phyloP scores from a whole-genome alignment of 2,888 invertebrate species.

The Tryphoninae sp. region DNA sequence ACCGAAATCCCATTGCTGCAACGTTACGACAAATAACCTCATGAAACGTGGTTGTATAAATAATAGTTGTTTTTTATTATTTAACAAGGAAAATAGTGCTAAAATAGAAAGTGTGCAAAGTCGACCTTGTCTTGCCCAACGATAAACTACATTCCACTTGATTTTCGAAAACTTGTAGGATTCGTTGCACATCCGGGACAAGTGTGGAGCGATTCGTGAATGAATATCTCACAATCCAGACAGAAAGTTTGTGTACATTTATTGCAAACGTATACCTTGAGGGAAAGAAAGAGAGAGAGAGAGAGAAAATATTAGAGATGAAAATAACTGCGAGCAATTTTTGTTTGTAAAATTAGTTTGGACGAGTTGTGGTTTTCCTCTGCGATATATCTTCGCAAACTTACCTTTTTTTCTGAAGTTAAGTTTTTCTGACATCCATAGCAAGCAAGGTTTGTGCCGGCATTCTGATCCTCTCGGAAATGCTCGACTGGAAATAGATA shows the following conservation, averaged over 20 bases:
- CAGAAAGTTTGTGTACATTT: constrained; percentile 93
- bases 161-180: constrained; percentile 81
- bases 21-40: neutral
- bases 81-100: neutral
- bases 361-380: too few relatives aligned
- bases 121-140: too few relatives aligned
- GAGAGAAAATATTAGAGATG: too few relatives aligned
- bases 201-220: constrained; percentile 96
- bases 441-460: constrained; percentile 85
- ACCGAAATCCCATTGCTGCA: neutral
- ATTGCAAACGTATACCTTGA: constrained; percentile 90
- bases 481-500: constrained; percentile 96
- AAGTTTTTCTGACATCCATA: constrained; percentile 90
- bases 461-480: constrained; percentile 88
- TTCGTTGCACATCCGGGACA: constrained; percentile 97
- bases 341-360: too few relatives aligned
- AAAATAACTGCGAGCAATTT: too few relatives aligned
- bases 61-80: neutral
- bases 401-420: constrained; percentile 88
- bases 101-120: neutral
- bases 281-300: neutral
- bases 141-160: constrained; percentile 30
- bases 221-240: constrained; percentile 96
- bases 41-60: neutral
- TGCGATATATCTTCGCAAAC: constrained; percentile 53